Base-by-base conservation (phyloP, 2,797 vertebrate genomes). In the Malacoctenus gilli region DNA sequence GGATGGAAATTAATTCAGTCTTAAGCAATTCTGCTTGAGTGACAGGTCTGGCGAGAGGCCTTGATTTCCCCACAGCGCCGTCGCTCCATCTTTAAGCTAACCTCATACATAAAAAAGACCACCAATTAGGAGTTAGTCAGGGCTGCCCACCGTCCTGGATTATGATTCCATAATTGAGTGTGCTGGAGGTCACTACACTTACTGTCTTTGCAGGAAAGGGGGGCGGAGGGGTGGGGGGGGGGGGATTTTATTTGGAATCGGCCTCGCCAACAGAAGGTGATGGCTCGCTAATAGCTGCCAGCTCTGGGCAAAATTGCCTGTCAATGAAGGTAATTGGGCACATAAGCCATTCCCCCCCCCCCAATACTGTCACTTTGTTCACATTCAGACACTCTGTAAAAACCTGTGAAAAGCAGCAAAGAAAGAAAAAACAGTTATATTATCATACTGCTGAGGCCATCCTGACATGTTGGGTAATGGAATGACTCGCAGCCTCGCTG, bases 291-390 rank as follows among this genome's bases (percentile, higher is more conserved):
- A 89, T 85, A 82, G 82, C 81, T 79, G 77, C 79, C 80, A 79
- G 72, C 65, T 69, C 63, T 49, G 9, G 65, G 78, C 66, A 80
- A 84, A 87, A 86, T 87, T 86, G 75, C 78, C 79, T 85, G 85
- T 86, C 85, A 83, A 78, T 87, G 80, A 80, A 73, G 44, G 75
- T 89, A 87, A 87, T 88, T 87, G 80, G 77, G 57, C 74, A 78
- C 77, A 75, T 74, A 76, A 74, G 63, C 78, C 59, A 57, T 41
- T 28, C 9, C 25, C 9, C 6, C 25, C 25, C 25, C 25, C 25
- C n/a, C n/a, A n/a, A 58, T 60, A 63, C 57, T 84, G 82, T 79
- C 79, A 80, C 59, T 80, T 61, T 6, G 13, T 78, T 47, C 48
- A 57, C 68, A 65, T 60, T 50, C 57, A 51, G 40, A 62, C 13